Base-by-base conservation (phyloP, 2,113 vertebrate species). In the Hiodon tergisus region DNA sequence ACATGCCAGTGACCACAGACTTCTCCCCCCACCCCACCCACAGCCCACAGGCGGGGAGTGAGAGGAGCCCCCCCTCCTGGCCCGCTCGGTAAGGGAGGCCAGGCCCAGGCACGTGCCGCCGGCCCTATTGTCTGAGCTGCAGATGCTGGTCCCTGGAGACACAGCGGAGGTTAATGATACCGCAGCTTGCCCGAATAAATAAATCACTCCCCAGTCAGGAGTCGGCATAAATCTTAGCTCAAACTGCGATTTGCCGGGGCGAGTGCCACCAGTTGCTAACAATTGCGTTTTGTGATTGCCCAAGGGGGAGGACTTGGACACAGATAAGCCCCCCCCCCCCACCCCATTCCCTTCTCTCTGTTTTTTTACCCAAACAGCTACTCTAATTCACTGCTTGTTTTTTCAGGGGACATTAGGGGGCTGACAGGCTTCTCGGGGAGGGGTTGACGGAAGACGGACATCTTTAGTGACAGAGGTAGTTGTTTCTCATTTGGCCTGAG, bases 191-290 rank as follows among this genome's bases (percentile, higher is more conserved):
- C 89, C 81, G 81, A 83, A 87, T 87, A 85, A 85, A 89, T 82
- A 86, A 89, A 81, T 86, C 84, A 88, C 84, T 83, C 86, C 69
- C 80, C 86, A 85, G 86, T 73, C 67, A 85, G 87, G 82, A 76
- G 79, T 83, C 83, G 81, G 88, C 84, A 91, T 93, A 91, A 93
- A 92, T 93, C 90, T 90, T 81, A 71, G 72, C 82, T 88, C 87
- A 65, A 86, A 85, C 74, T 76, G 79, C 82, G 85, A 86, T 90
- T 88, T 88, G 74, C 79, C 80, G 83, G 77, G 85, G 87, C 86
- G 86, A 88, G 82, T 88, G 83, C 88, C 88, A 90, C 90, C 85
- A 87, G 78, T 89, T 85, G 86, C 90, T 88, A 91, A 91, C 91
- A 86, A 88, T 83, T 84, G 76, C 82, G 83, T 88, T 80, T 83